These are phyloP conservation scores for Drosophila tristis DNA, from an alignment of 1,140 invertebrate species.

Conservation along the genomic window DNA sequence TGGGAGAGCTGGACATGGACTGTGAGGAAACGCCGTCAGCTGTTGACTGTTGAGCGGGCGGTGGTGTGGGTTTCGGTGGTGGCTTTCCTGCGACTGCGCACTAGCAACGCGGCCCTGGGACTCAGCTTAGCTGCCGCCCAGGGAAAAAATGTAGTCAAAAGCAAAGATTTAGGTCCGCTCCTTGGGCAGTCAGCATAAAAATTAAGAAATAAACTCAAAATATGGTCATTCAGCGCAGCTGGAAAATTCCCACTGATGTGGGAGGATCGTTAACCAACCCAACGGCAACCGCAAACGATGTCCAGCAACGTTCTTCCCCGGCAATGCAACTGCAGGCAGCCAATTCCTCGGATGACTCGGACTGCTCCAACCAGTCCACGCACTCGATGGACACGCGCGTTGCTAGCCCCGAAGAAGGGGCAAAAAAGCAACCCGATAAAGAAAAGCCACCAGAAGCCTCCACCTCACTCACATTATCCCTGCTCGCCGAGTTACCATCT, in stretches of 20 bases:
- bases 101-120: constrained; percentile 47
- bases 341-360: constrained; percentile 78
- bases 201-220: constrained; percentile 7
- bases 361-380: constrained; percentile 81
- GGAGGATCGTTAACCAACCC: constrained; percentile 45
- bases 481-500: constrained; percentile 35
- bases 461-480: constrained; percentile 25
- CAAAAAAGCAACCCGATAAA: constrained; percentile 35
- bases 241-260: constrained; percentile 76
- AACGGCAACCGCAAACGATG: constrained; percentile 45
- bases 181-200: constrained; percentile 1
- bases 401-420: constrained; percentile 56
- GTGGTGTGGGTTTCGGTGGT: constrained; percentile 47
- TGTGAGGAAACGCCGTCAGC: constrained; percentile 44
- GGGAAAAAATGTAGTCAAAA: constrained; percentile 21
- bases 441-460: constrained; percentile 16
- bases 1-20: constrained; percentile 74
- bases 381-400: constrained; percentile 78
- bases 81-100: constrained; percentile 57
- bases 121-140: constrained; percentile 49
- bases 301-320: constrained; percentile 66
- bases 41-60: constrained; percentile 47
- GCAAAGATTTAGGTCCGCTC: constrained; percentile 26
- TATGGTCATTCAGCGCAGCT: constrained; percentile 82
- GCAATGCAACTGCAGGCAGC: constrained; percentile 48